Conservation (phyloP, 2,888 invertebrate genomes). For the Tethea ocularis region DNA sequence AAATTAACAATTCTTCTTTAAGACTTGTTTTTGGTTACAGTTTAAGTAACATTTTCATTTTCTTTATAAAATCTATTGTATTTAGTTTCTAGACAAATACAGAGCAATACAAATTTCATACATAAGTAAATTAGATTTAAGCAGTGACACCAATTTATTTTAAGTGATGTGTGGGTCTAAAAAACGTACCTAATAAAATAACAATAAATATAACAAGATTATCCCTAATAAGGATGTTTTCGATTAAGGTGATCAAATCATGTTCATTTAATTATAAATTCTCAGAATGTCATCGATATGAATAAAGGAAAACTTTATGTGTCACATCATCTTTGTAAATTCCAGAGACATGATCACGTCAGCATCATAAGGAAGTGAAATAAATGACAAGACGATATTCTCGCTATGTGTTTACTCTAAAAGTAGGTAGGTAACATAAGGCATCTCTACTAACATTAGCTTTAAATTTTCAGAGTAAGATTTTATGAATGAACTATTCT, state of each 20-base stretch:
- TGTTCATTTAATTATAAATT: neutral
- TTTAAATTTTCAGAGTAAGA: too few species aligned
- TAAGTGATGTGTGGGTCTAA: too few species aligned
- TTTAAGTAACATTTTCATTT: neutral
- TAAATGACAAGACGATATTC: neutral
- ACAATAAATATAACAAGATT: neutral
- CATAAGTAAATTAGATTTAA: neutral
- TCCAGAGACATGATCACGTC: neutral
- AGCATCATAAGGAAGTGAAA: neutral
- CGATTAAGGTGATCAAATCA: neutral
- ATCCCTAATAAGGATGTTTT: neutral
- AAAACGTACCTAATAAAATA: too few species aligned
- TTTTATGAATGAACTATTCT: too few species aligned
- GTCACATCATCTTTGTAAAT: conserved; percentile 1
- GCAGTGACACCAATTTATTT: neutral
- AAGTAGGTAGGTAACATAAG: too few species aligned
- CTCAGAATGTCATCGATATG: conserved; percentile 1
- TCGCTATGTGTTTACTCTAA: neutral
- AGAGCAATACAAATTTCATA: too few species aligned
- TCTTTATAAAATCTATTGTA: too few species aligned
- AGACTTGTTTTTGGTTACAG: neutral
- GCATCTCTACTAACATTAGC: too few species aligned
- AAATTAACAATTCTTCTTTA: neutral
- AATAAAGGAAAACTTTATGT: conserved; percentile 3
- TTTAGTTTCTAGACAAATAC: too few species aligned